phyloP scores from a whole-genome alignment of 2,797 vertebrate species.

The Ibycter americanus region DNA sequence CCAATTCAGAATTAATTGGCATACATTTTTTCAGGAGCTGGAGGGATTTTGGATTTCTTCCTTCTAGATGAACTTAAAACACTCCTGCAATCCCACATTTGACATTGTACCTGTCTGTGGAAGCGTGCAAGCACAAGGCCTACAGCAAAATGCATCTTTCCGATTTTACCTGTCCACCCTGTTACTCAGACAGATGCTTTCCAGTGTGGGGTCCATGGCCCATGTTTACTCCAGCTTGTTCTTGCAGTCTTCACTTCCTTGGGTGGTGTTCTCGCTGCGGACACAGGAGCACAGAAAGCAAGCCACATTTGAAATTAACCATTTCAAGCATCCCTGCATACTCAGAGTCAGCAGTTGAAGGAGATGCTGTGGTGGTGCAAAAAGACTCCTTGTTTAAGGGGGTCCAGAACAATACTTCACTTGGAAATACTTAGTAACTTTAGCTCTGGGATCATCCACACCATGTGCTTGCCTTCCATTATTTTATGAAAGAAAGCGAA shows the following conservation, averaged over 20 bases:
- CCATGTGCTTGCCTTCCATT: neutral
- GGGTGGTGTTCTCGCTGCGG: neutral
- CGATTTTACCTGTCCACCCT: neutral
- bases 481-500: neutral
- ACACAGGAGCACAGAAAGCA: neutral
- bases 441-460: neutral
- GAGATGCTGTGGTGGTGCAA: neutral
- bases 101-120: neutral
- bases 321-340: neutral
- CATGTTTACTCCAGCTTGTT: neutral
- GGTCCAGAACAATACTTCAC: neutral
- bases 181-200: neutral
- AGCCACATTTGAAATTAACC: neutral
- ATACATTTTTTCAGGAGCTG: slow-evolving; percentile 45
- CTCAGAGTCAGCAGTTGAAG: neutral
- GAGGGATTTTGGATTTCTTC: slow-evolving; percentile 43
- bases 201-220: neutral
- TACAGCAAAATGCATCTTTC: neutral
- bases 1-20: slow-evolving; percentile 64
- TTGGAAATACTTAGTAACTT: neutral
- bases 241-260: neutral
- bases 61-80: slow-evolving; percentile 14
- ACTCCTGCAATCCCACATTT: neutral
- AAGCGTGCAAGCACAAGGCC: neutral
- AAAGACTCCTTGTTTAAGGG: neutral